Evolutionary conservation across 2,888 invertebrate genomes (phyloP).

Genomic region (Plebejus argus): DNA sequence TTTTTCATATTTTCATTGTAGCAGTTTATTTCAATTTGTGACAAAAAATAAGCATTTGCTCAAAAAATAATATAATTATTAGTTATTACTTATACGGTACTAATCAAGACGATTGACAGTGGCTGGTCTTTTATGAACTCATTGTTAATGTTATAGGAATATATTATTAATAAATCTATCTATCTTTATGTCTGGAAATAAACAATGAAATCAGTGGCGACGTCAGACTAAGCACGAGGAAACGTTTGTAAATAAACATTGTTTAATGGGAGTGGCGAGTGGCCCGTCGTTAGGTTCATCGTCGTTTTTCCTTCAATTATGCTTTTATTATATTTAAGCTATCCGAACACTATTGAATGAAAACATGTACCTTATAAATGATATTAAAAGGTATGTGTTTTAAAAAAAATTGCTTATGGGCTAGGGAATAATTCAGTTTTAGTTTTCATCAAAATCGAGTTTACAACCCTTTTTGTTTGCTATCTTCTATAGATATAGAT

Average conservation of each 20-base stretch:
- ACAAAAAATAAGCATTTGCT: too few relatives aligned
- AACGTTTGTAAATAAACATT: slow-evolving; percentile 21
- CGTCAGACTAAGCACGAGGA: neutral
- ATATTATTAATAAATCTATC: neutral
- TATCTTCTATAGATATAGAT: neutral
- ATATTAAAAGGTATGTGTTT: too few relatives aligned
- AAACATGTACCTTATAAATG: neutral
- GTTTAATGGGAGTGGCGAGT: slow-evolving; percentile 10
- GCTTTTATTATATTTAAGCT: neutral
- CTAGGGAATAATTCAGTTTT: neutral
- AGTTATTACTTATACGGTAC: too few relatives aligned
- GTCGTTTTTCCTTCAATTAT: neutral
- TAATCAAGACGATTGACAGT: too few relatives aligned
- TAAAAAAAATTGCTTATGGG: too few relatives aligned
- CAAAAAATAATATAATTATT: too few relatives aligned
- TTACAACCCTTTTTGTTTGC: neutral
- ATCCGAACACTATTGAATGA: neutral
- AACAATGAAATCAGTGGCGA: neutral
- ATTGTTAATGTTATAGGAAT: neutral
- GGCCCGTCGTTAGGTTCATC: neutral
- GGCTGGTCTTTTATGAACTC: neutral
- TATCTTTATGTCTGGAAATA: neutral
- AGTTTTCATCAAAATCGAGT: neutral
- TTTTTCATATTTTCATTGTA: too few relatives aligned
- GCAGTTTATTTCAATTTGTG: too few relatives aligned